Evolutionary conservation across 2,888 invertebrate genomes (phyloP).

Genomic region (Ypsolopha scabrella): DNA sequence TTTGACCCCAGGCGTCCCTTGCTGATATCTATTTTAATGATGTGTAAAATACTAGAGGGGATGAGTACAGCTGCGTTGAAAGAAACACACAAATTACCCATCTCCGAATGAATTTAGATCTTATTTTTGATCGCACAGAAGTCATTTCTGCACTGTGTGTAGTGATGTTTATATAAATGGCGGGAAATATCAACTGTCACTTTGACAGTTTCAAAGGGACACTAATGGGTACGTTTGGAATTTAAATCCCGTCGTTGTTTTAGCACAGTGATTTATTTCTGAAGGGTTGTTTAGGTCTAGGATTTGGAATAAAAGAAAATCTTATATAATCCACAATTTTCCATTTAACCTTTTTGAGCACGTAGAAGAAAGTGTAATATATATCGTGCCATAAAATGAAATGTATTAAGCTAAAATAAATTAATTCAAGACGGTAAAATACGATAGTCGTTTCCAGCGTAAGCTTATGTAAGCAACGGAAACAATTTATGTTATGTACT

Average conservation of each 20-base stretch:
- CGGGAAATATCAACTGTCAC: constrained; percentile 32
- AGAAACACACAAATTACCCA: background rate
- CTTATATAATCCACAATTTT: background rate
- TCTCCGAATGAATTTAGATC: background rate
- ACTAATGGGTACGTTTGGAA: constrained; percentile 43
- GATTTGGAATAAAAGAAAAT: background rate
- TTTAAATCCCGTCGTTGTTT: constrained; percentile 49
- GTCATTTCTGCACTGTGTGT: background rate
- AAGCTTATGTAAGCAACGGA: background rate
- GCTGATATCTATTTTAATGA: constrained; percentile 39
- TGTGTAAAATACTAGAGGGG: constrained; percentile 45
- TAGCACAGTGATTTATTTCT: constrained; percentile 18
- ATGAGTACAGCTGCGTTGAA: constrained; percentile 19
- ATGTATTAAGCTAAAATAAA: no score
- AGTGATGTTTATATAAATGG: background rate
- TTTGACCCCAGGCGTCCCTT: constrained; percentile 35
- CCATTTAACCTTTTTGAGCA: no score
- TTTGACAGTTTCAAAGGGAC: constrained; percentile 43
- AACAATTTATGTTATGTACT: background rate
- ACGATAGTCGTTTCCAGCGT: no score
- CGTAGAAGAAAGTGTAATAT: no score
- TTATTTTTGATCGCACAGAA: background rate
- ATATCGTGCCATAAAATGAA: no score
- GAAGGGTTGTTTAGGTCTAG: constrained; percentile 9
- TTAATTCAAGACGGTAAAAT: no score